phyloP scores from a whole-genome alignment of 2,888 invertebrate genomes.

The Lepidonotus clava region DNA sequence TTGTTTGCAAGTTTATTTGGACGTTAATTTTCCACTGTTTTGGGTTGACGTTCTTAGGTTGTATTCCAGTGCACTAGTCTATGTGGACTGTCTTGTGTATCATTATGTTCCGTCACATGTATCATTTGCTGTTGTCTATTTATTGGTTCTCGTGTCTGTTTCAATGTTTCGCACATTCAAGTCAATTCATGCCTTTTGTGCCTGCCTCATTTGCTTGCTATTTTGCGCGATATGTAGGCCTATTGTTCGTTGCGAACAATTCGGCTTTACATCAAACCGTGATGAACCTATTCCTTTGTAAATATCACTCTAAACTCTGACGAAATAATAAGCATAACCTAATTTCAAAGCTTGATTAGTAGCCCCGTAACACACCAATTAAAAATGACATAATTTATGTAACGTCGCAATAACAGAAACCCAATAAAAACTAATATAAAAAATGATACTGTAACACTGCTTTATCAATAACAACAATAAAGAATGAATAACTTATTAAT shows the following conservation, averaged over 20 bases:
- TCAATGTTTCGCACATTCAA: background rate
- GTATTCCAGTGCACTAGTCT: no score
- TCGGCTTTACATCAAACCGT: background rate
- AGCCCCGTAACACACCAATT: no score
- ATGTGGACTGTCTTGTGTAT: background rate
- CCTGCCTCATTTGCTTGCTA: background rate
- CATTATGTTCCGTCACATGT: background rate
- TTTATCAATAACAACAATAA: no score
- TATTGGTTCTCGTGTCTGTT: background rate
- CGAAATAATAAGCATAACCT: no score
- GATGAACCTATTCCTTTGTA: background rate
- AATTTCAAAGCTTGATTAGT: no score
- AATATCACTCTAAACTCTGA: background rate
- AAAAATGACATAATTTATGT: no score
- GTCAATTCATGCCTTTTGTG: background rate
- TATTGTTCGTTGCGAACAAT: no score
- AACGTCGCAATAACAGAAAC: no score
- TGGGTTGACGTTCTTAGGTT: background rate
- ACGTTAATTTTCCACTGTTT: no score
- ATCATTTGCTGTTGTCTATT: constrained; percentile 49
- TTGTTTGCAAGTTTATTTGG: constrained; percentile 16
- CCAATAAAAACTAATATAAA: no score
- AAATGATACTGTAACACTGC: no score
- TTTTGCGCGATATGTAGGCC: background rate
- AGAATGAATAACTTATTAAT: no score